Base-by-base conservation (phyloP, 1,140 invertebrate genomes). In the Drosophila serrata region DNA sequence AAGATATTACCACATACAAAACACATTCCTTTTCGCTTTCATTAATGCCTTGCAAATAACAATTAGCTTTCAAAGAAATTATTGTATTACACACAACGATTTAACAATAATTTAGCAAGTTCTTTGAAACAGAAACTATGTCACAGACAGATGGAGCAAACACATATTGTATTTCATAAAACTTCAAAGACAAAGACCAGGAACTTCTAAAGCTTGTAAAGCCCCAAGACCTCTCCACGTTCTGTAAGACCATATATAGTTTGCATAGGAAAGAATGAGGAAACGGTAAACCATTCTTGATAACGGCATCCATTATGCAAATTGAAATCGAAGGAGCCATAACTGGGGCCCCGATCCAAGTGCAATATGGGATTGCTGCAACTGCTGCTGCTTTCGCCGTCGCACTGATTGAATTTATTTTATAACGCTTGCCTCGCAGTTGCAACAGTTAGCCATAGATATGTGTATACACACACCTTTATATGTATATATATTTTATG, bases 241-340 rank as follows among this genome's bases (percentile, higher is more conserved):
- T 17, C 37, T 42, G 12, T 5, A 13, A 9, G 8, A 24, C 39
- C 56, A 40, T 70, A 73, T 70, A 60, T 60, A 17, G 62, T 11
- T 24, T 17, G 22, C 45, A 27, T 57, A 22, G 49, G 19, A 40
- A 37, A 75, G 62, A 76, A 65, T 58, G 60, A 85, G 82, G 84
- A 88, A 86, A 88, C 86, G 65, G 64, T 75, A 78, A 57, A 62
- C 67, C 70, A 90, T 88, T 88, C 80, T 90, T 84, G 81, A 90
- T 82, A 88, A 90, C 81, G 77, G 84, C 75, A 82, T 84, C 85
- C 76, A 79, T 88, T 88, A 88, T 88, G 85, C 73, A 88, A 88
- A 88, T 88, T 78, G 74, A 69, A 81, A 75, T 85, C 74, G 85
- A 75, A 84, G 37, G 57, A 75, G 79, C 82, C 53, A 49, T 68